phyloP scores from a whole-genome alignment of 2,888 invertebrate genomes.

The Epinotia bilunana region DNA sequence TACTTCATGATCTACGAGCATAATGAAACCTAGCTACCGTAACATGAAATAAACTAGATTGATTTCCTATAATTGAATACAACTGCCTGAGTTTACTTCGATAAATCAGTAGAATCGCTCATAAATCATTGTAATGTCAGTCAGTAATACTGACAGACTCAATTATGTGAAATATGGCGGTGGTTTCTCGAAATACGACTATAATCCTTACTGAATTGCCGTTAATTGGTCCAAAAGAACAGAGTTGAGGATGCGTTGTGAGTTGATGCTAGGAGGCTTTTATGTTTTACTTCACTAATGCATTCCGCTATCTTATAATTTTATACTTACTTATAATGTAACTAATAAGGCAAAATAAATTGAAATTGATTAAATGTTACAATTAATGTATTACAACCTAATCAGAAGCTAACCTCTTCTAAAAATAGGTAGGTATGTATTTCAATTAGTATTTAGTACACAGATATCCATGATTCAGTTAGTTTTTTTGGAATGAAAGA shows the following conservation, averaged over 20 bases:
- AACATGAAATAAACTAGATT: conserved; percentile 50
- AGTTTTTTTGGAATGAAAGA: no score
- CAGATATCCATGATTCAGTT: no score
- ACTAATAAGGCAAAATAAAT: no score
- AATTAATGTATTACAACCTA: no score
- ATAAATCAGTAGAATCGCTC: conserved; percentile 67
- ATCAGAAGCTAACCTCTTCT: no score
- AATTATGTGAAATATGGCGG: conserved; percentile 75
- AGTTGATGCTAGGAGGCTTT: not conserved
- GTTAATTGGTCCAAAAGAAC: conserved; percentile 76
- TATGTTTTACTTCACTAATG: no score
- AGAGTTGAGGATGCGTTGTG: conserved; percentile 47
- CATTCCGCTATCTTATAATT: no score
- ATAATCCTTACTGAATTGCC: conserved; percentile 70
- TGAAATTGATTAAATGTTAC: no score
- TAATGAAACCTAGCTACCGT: conserved; percentile 48
- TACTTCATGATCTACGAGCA: conserved; percentile 35
- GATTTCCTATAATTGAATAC: conserved; percentile 65
- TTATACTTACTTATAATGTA: no score
- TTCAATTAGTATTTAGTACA: no score
- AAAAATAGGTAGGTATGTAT: no score
- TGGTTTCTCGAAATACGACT: conserved; percentile 65
- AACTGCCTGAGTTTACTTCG: conserved; percentile 67
- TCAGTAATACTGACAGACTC: conserved; percentile 64
- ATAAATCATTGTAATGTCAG: conserved; percentile 68